Evolutionary conservation across 2,888 invertebrate species (phyloP).

Genomic region (Odontocolon sp.): DNA sequence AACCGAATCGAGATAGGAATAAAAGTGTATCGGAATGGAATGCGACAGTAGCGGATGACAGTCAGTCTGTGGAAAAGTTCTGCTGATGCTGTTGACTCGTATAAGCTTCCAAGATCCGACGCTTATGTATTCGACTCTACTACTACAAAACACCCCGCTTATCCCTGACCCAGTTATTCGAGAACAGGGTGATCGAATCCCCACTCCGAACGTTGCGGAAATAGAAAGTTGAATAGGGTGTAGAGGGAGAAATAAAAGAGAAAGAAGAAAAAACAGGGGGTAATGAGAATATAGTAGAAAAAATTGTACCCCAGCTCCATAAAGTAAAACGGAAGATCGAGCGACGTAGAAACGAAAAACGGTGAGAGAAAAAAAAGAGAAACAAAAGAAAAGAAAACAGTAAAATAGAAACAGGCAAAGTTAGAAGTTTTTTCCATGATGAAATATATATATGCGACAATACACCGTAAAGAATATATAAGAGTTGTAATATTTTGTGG

Average conservation of each 20-base stretch:
- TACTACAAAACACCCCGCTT: not conserved
- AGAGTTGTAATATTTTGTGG: too few relatives aligned
- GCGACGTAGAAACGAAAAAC: conserved; percentile 21
- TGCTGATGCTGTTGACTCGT: not conserved
- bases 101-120: not conserved
- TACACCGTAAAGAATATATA: too few relatives aligned
- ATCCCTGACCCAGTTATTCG: conserved; percentile 55
- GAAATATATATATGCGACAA: too few relatives aligned
- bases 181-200: conserved; percentile 25
- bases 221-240: conserved; percentile 16
- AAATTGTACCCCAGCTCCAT: not conserved
- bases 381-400: too few relatives aligned
- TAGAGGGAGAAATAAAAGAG: conserved; percentile 44
- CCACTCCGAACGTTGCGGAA: conserved; percentile 43
- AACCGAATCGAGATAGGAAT: too few relatives aligned
- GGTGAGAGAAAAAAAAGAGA: not conserved
- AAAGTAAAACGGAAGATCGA: conserved; percentile 10
- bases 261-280: conserved; percentile 39
- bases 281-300: conserved; percentile 10
- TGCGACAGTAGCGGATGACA: too few relatives aligned
- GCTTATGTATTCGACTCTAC: not conserved
- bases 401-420: too few relatives aligned
- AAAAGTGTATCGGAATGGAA: too few relatives aligned
- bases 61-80: too few relatives aligned
- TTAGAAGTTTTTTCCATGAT: too few relatives aligned